A percentile compares a stretch with the other conserved stretches of the same genome.
Conservation (phyloP, 1,140 invertebrate genomes). For the Lasaia peninsularis region DNA sequence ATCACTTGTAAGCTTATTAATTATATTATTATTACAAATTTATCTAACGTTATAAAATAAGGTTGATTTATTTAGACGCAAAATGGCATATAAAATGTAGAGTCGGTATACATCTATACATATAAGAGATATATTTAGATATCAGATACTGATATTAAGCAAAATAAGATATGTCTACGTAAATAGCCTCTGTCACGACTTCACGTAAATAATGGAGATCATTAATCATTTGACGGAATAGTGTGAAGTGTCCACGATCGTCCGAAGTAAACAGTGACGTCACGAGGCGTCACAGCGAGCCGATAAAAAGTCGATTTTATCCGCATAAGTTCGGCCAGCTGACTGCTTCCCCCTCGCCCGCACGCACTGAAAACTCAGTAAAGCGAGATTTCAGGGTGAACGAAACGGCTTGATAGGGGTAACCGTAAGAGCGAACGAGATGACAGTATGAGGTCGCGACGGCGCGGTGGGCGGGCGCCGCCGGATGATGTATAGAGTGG, state of each 20-base stretch:
- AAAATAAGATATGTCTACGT: background rate
- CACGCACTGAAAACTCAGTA: conserved; percentile 62
- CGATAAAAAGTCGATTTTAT: conserved; percentile 77
- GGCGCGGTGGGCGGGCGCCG: conserved; percentile 64
- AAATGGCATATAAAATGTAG: too few relatives aligned
- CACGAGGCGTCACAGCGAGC: conserved; percentile 68
- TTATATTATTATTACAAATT: background rate
- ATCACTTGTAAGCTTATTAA: background rate
- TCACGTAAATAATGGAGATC: background rate
- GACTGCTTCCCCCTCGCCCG: conserved; percentile 56
- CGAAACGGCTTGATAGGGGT: conserved; percentile 31
- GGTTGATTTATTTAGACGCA: too few relatives aligned
- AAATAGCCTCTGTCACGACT: background rate
- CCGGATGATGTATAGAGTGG: conserved; percentile 82
- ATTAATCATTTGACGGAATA: conserved; percentile 20
- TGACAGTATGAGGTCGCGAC: conserved; percentile 34
- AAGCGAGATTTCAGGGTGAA: conserved; percentile 60
- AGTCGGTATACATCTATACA: too few relatives aligned
- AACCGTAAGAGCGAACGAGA: conserved; percentile 41
- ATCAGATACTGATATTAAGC: background rate
- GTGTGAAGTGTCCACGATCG: conserved; percentile 43
- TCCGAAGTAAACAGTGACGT: conserved; percentile 74
- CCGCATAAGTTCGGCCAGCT: conserved; percentile 74
- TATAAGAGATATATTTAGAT: background rate
- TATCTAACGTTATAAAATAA: too few relatives aligned